Conservation (phyloP, 1,140 invertebrate genomes). For the Zaprionus vittiger region DNA sequence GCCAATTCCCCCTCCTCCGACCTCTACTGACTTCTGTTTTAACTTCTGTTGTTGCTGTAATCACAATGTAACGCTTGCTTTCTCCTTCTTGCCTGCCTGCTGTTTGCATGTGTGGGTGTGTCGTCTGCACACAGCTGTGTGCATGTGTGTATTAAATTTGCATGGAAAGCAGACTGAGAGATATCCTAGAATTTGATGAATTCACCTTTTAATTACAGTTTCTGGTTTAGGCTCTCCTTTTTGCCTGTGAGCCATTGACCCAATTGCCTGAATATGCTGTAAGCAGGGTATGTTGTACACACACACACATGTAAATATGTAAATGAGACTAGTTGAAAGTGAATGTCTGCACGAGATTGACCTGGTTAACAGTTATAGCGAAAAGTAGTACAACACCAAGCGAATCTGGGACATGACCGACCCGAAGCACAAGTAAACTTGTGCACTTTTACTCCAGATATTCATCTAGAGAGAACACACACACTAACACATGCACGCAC, state of each 20-base stretch:
- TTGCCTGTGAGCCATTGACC: slow-evolving; percentile 29
- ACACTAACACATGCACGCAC: too few species aligned
- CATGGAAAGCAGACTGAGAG: not conserved
- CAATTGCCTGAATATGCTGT: slow-evolving; percentile 23
- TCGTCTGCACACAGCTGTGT: not conserved
- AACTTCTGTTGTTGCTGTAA: not conserved
- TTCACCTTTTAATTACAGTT: slow-evolving; percentile 25
- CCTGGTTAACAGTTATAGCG: slow-evolving; percentile 53
- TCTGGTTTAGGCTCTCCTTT: not conserved
- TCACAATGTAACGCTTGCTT: not conserved
- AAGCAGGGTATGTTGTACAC: not conserved
- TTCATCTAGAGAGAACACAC: not conserved
- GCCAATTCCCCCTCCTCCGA: too few species aligned
- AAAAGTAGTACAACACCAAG: slow-evolving; percentile 41
- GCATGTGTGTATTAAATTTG: not conserved
- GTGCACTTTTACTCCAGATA: slow-evolving; percentile 6
- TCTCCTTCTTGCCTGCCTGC: not conserved
- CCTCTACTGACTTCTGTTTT: not conserved
- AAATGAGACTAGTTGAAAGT: slow-evolving; percentile 36
- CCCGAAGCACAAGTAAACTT: not conserved
- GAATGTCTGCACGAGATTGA: slow-evolving; percentile 55
- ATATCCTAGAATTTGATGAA: slow-evolving; percentile 19
- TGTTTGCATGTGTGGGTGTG: not conserved
- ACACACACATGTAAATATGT: slow-evolving; percentile 14
- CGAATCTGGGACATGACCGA: slow-evolving; percentile 50